phyloP scores from a whole-genome alignment of 2,797 vertebrate genomes.

The Coregonus ussuriensis region DNA sequence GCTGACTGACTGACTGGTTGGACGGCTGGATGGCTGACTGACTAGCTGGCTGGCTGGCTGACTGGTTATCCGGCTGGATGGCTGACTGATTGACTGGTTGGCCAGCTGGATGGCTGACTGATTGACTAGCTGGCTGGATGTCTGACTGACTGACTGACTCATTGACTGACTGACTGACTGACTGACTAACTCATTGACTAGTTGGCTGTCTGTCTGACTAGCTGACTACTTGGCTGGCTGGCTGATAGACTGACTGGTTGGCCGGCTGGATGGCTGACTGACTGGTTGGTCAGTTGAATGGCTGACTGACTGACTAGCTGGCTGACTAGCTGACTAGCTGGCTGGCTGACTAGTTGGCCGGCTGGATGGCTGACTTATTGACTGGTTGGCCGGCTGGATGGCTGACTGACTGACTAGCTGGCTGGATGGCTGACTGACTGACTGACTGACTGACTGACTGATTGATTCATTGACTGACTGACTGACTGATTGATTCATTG shows the following conservation, averaged over 20 bases:
- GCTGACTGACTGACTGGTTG: background rate
- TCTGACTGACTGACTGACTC: too few relatives aligned
- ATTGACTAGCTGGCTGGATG: too few relatives aligned
- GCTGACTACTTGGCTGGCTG: background rate
- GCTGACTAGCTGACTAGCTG: background rate
- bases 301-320: background rate
- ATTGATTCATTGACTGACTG: background rate
- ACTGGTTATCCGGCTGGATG: background rate
- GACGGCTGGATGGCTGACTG: too few relatives aligned
- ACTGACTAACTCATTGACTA: background rate
- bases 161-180: background rate
- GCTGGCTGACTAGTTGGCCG: background rate
- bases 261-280: background rate
- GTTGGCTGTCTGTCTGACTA: background rate
- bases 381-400: background rate
- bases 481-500: background rate
- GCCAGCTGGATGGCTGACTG: too few relatives aligned
- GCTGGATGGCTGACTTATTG: background rate
- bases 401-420: too few relatives aligned
- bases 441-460: background rate
- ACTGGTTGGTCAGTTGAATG: rapidly evolving
- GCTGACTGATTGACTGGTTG: background rate
- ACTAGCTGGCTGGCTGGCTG: too few relatives aligned
- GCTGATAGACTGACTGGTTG: background rate
- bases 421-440: background rate